Conservation (phyloP, 2,797 vertebrate genomes). For the Lithobates sylvaticus region DNA sequence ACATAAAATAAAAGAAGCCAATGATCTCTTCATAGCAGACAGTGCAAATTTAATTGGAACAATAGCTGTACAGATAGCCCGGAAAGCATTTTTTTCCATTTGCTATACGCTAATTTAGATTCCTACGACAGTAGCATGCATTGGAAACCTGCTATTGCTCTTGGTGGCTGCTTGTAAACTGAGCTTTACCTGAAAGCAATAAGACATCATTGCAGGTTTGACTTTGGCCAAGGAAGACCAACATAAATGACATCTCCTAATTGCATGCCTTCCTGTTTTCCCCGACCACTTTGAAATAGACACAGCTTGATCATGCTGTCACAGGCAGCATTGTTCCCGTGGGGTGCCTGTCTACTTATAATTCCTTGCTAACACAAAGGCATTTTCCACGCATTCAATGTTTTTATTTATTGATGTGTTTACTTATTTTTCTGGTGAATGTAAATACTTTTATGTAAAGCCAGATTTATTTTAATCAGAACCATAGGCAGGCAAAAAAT, state of each 20-base stretch:
- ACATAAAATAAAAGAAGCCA: not conserved
- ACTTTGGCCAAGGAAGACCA: not conserved
- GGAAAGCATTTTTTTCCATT: not conserved
- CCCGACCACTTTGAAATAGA: not conserved
- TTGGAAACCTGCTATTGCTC: not conserved
- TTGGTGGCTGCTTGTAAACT: not conserved
- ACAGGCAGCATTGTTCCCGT: constrained; percentile 2
- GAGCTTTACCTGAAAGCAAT: not conserved
- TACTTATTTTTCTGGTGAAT: not conserved
- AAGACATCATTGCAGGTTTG: not conserved
- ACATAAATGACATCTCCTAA: constrained; percentile 11
- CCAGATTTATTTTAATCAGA: no score
- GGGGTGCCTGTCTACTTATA: not conserved
- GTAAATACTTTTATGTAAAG: not conserved
- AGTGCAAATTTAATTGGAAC: not conserved
- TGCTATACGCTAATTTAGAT: not conserved
- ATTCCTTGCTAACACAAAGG: not conserved
- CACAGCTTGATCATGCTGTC: constrained; percentile 19
- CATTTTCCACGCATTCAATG: not conserved
- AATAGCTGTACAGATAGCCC: not conserved
- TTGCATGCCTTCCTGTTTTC: not conserved
- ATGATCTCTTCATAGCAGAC: not conserved
- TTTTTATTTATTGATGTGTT: not conserved
- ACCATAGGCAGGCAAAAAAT: no score
- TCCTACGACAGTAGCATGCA: not conserved